Conservation (phyloP, 1,140 invertebrate genomes). For the Cydia splendana region DNA sequence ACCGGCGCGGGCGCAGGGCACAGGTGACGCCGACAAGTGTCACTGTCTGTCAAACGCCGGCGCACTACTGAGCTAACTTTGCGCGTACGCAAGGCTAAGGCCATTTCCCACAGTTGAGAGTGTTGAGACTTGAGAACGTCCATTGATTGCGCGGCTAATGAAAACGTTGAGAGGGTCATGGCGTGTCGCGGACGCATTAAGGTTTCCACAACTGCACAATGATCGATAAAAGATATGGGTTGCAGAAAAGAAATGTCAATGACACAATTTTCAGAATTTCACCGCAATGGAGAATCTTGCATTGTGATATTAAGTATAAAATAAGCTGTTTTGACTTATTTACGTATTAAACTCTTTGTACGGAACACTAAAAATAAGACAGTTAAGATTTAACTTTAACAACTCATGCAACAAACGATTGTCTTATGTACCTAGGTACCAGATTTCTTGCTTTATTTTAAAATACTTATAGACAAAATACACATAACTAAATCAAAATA, state of each 20-base stretch:
- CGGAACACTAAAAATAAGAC: too few relatives aligned
- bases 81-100: slow-evolving; percentile 27
- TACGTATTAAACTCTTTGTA: too few relatives aligned
- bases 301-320: too few relatives aligned
- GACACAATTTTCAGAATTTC: neutral
- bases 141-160: slow-evolving; percentile 13
- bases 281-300: neutral
- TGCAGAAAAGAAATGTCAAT: neutral
- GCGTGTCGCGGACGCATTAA: neutral
- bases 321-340: too few relatives aligned
- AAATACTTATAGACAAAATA: too few relatives aligned
- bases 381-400: too few relatives aligned
- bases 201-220: neutral
- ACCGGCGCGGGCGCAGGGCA: slow-evolving; percentile 26
- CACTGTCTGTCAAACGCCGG: slow-evolving; percentile 37
- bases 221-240: neutral
- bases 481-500: too few relatives aligned
- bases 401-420: too few relatives aligned
- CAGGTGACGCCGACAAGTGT: slow-evolving; percentile 46
- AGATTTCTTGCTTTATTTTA: too few relatives aligned
- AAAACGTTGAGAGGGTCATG: neutral
- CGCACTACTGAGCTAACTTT: slow-evolving; percentile 35
- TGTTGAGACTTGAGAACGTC: neutral
- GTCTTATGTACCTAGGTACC: too few relatives aligned
- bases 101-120: slow-evolving; percentile 14